Conservation (phyloP, 2,113 vertebrate species). For the Notarius quadriscutis region DNA sequence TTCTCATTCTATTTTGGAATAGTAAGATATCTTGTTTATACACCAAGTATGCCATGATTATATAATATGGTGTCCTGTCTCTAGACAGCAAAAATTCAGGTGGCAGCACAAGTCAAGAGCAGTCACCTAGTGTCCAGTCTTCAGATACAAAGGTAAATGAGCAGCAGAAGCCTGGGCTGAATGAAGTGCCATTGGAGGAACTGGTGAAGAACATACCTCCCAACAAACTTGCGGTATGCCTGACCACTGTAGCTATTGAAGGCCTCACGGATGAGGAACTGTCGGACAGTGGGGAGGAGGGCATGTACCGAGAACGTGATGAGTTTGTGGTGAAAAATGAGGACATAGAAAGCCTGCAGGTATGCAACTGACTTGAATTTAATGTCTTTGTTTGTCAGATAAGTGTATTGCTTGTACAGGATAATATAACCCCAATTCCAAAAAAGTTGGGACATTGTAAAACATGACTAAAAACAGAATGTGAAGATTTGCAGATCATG, state of each 20-base stretch:
- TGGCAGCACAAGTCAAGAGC: conserved; percentile 73
- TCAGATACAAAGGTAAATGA: conserved; percentile 64
- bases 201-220: conserved; percentile 68
- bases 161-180: conserved; percentile 49
- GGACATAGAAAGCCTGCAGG: conserved; percentile 91
- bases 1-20: not conserved
- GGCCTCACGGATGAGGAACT: conserved; percentile 91
- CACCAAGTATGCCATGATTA: not conserved
- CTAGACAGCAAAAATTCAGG: conserved; percentile 60
- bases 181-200: conserved; percentile 65
- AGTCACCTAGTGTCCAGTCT: conserved; percentile 62
- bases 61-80: not conserved
- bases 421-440: too few relatives aligned
- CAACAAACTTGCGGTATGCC: conserved; percentile 77
- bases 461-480: too few relatives aligned
- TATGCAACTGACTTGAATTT: conserved; percentile 56
- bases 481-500: too few relatives aligned
- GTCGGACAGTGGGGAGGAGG: conserved; percentile 93
- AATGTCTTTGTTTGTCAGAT: conserved; percentile 3
- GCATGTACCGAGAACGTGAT: conserved; percentile 95
- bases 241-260: conserved; percentile 86
- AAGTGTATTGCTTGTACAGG: not conserved
- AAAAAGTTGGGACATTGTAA: too few relatives aligned
- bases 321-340: conserved; percentile 98
- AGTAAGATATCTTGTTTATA: not conserved